Evolutionary conservation across 35 echinoderm and acorn worm species (phyloP).

Genomic region (Amphiura filiformis): DNA sequence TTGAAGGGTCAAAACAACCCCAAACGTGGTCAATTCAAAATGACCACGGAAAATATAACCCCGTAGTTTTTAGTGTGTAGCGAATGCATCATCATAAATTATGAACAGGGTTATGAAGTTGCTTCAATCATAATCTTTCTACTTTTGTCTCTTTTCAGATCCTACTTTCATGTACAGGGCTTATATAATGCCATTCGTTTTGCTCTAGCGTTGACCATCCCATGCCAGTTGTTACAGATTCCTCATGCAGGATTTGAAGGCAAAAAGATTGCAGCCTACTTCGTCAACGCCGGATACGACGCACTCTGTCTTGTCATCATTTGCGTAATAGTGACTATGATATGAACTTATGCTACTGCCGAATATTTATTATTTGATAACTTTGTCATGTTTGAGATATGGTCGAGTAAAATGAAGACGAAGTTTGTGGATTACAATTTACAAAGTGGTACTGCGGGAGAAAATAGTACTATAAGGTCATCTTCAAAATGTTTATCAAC

Average conservation of each 20-base stretch:
- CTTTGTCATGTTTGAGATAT: too few species aligned
- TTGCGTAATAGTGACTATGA: too few species aligned
- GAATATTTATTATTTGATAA: too few species aligned
- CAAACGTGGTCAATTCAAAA: neutral
- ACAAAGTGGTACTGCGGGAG: too few species aligned
- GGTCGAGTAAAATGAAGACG: too few species aligned
- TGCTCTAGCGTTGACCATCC: neutral
- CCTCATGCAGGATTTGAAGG: neutral
- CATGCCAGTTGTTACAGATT: neutral
- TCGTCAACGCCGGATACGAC: neutral
- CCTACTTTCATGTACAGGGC: neutral
- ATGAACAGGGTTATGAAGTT: neutral
- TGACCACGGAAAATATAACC: neutral
- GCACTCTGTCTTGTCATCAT: neutral
- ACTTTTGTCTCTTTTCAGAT: neutral
- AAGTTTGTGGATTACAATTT: too few species aligned
- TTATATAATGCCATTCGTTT: neutral
- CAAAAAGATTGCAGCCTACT: neutral
- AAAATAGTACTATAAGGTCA: too few species aligned
- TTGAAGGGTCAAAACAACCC: too few species aligned
- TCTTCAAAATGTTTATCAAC: too few species aligned
- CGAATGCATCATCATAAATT: neutral
- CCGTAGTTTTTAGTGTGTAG: too few species aligned
- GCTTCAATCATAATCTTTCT: neutral
- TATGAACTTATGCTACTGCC: too few species aligned